phyloP scores from a whole-genome alignment of 2,113 vertebrate genomes.

The Ptychochromis oligacanthus region DNA sequence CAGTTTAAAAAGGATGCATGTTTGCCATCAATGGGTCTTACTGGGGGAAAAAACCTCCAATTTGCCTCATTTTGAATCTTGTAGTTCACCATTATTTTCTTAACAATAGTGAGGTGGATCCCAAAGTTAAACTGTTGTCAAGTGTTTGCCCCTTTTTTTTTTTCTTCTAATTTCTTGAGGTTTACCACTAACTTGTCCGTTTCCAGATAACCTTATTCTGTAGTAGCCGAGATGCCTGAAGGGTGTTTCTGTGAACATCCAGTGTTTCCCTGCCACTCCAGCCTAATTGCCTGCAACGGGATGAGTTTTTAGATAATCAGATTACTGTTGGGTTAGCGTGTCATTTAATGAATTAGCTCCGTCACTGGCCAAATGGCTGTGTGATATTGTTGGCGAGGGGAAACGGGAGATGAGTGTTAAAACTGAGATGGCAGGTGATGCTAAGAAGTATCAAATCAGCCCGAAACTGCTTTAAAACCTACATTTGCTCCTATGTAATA shows the following conservation, averaged over 20 bases:
- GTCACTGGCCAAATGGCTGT: constrained; percentile 45
- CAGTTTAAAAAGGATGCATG: background rate
- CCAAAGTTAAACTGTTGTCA: background rate
- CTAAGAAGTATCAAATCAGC: background rate
- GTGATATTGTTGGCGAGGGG: constrained; percentile 32
- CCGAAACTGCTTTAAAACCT: background rate
- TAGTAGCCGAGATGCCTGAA: background rate
- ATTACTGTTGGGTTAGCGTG: constrained; percentile 47
- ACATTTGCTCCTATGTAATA: background rate
- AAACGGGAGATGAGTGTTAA: background rate
- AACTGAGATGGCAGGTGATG: constrained; percentile 25
- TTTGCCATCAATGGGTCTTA: background rate
- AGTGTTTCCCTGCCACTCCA: background rate
- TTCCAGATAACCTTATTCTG: background rate
- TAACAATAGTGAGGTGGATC: background rate
- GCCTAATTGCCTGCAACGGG: background rate
- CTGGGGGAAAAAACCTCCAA: background rate
- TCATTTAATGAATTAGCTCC: constrained; percentile 45
- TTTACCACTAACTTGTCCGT: background rate
- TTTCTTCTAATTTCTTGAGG: background rate
- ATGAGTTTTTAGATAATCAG: constrained; percentile 54
- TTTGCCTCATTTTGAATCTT: background rate
- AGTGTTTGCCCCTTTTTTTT: background rate
- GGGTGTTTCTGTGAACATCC: background rate
- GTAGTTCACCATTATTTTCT: background rate